Percentiles rank a stretch among this genome's conserved stretches.
Conservation (phyloP, 1,140 invertebrate genomes). For the Onthophagus taurus region DNA sequence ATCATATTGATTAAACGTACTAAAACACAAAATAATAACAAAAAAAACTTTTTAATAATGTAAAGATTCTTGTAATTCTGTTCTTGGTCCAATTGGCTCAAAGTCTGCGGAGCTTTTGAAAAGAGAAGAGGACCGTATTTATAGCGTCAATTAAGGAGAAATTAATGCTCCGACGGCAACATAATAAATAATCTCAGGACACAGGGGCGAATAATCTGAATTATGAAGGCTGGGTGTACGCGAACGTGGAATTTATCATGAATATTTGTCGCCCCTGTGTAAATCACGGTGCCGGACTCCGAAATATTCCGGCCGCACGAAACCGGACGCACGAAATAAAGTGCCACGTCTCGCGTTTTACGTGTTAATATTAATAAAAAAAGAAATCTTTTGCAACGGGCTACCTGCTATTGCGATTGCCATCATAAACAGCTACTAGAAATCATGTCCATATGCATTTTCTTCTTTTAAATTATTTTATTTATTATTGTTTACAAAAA, state of each 20-base stretch:
- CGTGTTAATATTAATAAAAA: conserved; percentile 14
- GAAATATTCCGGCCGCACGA: no score
- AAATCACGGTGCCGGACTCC: conserved; percentile 11
- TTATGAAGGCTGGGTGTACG: conserved; percentile 2
- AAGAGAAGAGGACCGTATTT: conserved; percentile 3
- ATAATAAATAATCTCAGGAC: conserved; percentile 8
- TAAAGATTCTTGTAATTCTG: background rate
- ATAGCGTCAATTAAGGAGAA: no score
- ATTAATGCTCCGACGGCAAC: no score
- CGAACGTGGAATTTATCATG: conserved; percentile 4
- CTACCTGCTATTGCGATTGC: conserved; percentile 6
- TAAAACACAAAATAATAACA: no score
- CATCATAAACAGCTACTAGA: conserved; percentile 6
- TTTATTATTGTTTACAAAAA: no score
- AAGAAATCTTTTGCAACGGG: background rate
- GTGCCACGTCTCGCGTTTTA: conserved; percentile 8
- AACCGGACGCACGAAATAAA: conserved; percentile 8
- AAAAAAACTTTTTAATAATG: background rate
- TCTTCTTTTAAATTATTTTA: conserved; percentile 7
- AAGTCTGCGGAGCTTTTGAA: background rate
- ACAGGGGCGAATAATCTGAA: conserved; percentile 8
- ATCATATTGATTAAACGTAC: no score
- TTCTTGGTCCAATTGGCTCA: background rate
- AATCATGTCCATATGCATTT: no score
- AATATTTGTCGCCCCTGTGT: conserved; percentile 9